Evolutionary conservation across 2,797 vertebrate genomes (phyloP), one percentile per base, ranked within the genome.

Genomic region (Anisognathus igniventris): DNA sequence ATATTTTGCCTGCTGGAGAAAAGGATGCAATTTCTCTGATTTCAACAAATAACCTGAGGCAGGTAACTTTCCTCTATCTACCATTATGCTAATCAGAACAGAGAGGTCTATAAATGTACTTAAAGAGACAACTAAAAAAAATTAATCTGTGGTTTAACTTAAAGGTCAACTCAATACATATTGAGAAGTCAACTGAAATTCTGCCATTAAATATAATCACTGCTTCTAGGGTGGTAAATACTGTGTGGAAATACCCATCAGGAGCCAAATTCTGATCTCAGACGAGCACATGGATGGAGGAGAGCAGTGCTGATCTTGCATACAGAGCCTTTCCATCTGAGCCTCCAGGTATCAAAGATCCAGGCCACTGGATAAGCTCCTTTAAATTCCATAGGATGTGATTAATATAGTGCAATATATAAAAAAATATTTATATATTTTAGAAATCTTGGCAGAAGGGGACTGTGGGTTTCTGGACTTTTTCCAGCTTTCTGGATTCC

Each of bases 111-210:
- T 96, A 96, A 96, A 96, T 44, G 89, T 78, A 86, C 89, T 96
- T 92, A 86, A 93, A 86, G 61, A 77, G 91, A 90, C 91, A 94
- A 95, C 90, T 90, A 93, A 93, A 96, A 96, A 96, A 91, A 93
- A 88, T 81, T 96, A 96, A 95, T 90, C 89, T 94, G 87, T 78
- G 85, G 79, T 93, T 97, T 94, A 96, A 96, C 93, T 90, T 96
- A 93, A 97, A 96, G 96, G 94, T 97, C 95, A 96, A 75, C 76
- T 83, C 93, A 96, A 96, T 95, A 84, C 85, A 96, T 97, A 96
- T 70, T 90, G 93, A 95, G 92, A 96, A 95, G 95, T 95, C 95
- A 97, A 96, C 93, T 84, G 93, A 96, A 96, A 94, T 93, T 90
- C 92, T 93, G 58, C 76, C 92, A 86, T 95, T 96, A 96, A 96